These are phyloP conservation scores for Spinus olivaceus DNA, from an alignment of 2,797 vertebrate genomes.

Conservation along the genomic window DNA sequence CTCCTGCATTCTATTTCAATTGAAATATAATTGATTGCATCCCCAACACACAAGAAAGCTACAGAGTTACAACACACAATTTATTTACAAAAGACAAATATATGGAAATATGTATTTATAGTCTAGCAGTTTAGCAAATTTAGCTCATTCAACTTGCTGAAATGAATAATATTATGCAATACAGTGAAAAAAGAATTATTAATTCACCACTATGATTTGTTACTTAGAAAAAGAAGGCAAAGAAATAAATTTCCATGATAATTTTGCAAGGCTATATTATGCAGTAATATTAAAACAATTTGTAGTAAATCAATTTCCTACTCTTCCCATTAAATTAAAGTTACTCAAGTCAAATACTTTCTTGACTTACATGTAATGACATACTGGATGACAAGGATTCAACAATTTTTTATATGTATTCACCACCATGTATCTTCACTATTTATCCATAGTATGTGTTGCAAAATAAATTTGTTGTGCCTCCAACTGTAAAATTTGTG, in stretches of 20 bases:
- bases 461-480: not conserved
- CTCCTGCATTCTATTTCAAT: not conserved
- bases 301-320: not conserved
- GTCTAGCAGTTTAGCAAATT: not conserved
- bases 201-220: not conserved
- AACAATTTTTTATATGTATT: not conserved
- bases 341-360: not conserved
- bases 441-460: not conserved
- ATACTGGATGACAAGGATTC: not conserved
- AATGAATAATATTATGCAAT: not conserved
- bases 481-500: not conserved
- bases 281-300: not conserved
- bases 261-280: not conserved
- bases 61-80: not conserved
- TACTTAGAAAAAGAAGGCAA: not conserved
- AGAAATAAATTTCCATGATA: not conserved
- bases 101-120: not conserved
- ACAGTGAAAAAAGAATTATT: not conserved
- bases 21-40: not conserved
- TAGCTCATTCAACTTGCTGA: not conserved
- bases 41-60: not conserved
- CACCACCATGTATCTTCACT: not conserved
- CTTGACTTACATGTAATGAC: not conserved
- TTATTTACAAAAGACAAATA: not conserved
- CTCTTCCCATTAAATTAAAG: not conserved